Conservation (phyloP, 1,140 invertebrate genomes). For the Temnothorax curvispinosus region DNA sequence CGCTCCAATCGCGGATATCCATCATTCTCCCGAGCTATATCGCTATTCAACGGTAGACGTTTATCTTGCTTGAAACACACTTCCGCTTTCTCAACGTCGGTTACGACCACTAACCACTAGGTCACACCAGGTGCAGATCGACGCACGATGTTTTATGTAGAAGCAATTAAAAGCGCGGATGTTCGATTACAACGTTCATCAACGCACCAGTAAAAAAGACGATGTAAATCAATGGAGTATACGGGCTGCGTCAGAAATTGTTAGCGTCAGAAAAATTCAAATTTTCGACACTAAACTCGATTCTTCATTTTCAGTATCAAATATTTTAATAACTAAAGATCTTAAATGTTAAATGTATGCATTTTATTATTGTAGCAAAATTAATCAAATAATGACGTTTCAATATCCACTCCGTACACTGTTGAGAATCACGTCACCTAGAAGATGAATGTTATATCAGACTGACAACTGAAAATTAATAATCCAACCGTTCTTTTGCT, state of each 20-base stretch:
- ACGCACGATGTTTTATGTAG: conserved; percentile 20
- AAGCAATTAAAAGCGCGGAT: conserved; percentile 26
- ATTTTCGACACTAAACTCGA: neutral
- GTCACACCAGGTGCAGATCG: neutral
- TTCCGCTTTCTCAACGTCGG: conserved; percentile 34
- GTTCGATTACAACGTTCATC: neutral
- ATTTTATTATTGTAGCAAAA: neutral
- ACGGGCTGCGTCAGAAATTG: neutral
- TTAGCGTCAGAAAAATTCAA: neutral
- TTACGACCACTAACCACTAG: neutral
- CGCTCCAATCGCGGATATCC: neutral
- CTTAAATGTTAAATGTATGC: neutral
- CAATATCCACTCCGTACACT: neutral
- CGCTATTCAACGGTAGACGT: conserved; percentile 27
- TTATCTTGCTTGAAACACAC: conserved; percentile 23
- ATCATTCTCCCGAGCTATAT: conserved; percentile 13
- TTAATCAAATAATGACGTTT: neutral
- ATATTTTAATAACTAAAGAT: neutral
- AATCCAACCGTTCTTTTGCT: neutral
- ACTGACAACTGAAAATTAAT: conserved; percentile 14
- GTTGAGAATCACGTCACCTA: neutral
- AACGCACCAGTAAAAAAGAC: neutral
- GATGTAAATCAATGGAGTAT: neutral
- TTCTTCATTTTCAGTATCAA: neutral
- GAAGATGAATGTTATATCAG: neutral